These are phyloP conservation scores for Hemichromis elongatus DNA, from an alignment of 2,113 vertebrate species.

Conservation along the genomic window DNA sequence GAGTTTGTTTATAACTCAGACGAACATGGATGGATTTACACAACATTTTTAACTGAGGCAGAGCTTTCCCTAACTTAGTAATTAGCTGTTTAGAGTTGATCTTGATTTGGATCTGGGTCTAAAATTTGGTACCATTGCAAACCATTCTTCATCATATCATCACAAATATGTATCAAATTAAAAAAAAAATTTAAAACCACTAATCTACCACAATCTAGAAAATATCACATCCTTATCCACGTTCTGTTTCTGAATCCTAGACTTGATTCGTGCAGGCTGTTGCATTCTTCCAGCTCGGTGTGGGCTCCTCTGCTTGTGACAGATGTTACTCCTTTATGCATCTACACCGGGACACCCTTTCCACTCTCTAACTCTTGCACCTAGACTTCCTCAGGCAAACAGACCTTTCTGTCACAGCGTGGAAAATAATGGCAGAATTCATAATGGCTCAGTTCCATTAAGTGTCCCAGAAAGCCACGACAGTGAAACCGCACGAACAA, in stretches of 20 bases:
- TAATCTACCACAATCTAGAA: background rate
- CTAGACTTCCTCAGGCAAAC: accelerated
- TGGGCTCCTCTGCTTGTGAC: background rate
- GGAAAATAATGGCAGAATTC: background rate
- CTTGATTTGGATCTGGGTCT: background rate
- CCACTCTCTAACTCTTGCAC: background rate
- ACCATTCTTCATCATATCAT: background rate
- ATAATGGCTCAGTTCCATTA: background rate
- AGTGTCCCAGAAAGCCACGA: background rate
- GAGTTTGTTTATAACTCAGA: background rate
- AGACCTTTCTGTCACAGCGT: background rate
- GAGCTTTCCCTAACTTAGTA: background rate
- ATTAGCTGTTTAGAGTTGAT: background rate
- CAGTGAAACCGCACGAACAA: background rate
- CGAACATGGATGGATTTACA: background rate
- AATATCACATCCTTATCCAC: background rate
- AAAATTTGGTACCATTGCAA: accelerated
- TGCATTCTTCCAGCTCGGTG: background rate
- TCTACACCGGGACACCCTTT: background rate
- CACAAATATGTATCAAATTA: background rate
- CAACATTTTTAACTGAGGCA: background rate
- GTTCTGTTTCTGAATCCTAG: no score
- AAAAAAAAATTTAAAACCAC: background rate
- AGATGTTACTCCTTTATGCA: background rate
- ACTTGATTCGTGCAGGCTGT: background rate